A percentile compares a stretch with the other conserved stretches of the same genome.
These are phyloP conservation scores for Nomada ferruginata DNA, from an alignment of 2,888 invertebrate genomes.

Conservation along the genomic window DNA sequence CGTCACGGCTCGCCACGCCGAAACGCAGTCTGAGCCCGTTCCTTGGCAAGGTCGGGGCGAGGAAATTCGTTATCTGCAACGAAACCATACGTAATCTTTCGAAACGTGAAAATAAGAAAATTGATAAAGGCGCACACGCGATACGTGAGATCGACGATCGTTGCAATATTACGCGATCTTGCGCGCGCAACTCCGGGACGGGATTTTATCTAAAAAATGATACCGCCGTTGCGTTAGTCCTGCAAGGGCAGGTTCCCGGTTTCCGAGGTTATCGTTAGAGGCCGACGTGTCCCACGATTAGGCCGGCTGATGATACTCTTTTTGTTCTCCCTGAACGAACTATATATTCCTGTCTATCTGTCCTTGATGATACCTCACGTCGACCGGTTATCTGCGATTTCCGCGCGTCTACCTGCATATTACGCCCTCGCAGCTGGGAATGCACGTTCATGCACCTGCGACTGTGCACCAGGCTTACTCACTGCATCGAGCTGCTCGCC, in stretches of 20 bases:
- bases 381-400: constrained; percentile 66
- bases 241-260: constrained; percentile 35
- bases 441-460: constrained; percentile 62
- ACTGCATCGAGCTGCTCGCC: constrained; percentile 42
- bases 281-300: constrained; percentile 54
- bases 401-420: constrained; percentile 61
- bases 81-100: neutral
- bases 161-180: constrained; percentile 17
- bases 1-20: neutral
- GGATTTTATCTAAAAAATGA: constrained; percentile 32
- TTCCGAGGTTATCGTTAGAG: constrained; percentile 52
- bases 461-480: constrained; percentile 58
- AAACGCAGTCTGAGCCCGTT: neutral
- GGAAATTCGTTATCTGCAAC: constrained; percentile 8
- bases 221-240: constrained; percentile 25
- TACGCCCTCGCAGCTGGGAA: constrained; percentile 65
- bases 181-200: neutral
- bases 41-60: constrained; percentile 18
- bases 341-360: constrained; percentile 54
- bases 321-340: constrained; percentile 57
- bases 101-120: no score
- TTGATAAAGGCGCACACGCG: neutral
- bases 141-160: neutral
- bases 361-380: constrained; percentile 67
- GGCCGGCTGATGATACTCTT: constrained; percentile 57